Evolutionary conservation across 2,797 vertebrate genomes (phyloP).

Genomic region (Okamejei kenojei): DNA sequence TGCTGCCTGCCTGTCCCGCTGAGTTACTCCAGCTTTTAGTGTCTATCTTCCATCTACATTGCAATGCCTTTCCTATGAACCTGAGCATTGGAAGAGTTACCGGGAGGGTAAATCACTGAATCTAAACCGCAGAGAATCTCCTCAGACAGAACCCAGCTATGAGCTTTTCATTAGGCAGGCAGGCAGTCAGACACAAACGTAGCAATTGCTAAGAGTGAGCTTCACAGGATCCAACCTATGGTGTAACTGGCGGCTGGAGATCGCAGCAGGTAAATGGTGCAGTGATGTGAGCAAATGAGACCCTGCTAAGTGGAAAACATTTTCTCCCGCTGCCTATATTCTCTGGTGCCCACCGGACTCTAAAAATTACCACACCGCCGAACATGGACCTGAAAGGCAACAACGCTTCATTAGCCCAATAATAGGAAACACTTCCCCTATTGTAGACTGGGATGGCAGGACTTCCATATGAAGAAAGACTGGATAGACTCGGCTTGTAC

Average conservation of each 20-base stretch:
- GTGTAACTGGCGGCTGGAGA: not conserved
- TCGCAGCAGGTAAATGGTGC: slow-evolving; percentile 28
- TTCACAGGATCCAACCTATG: slow-evolving; percentile 7
- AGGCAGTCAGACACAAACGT: not conserved
- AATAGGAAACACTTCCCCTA: not conserved
- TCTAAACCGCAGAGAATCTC: not conserved
- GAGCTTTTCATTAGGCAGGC: slow-evolving; percentile 26
- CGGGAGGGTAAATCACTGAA: not conserved
- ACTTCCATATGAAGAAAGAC: too few relatives aligned
- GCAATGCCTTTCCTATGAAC: not conserved
- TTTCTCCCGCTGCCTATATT: slow-evolving; percentile 11
- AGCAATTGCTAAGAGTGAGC: slow-evolving; percentile 34
- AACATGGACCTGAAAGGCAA: not conserved
- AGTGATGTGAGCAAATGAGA: not conserved
- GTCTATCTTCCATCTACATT: not conserved
- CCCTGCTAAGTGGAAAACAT: not conserved
- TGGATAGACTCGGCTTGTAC: too few relatives aligned
- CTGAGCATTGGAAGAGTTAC: not conserved
- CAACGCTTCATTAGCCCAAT: slow-evolving; percentile 1
- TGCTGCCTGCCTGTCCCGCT: too few relatives aligned
- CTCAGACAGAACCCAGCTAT: not conserved
- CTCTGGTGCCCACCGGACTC: not conserved
- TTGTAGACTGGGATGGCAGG: too few relatives aligned
- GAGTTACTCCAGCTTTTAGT: too few relatives aligned
- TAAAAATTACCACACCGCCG: not conserved